These are phyloP conservation scores for Julus scanicus DNA, from an alignment of 2,888 invertebrate genomes.

Conservation along the genomic window DNA sequence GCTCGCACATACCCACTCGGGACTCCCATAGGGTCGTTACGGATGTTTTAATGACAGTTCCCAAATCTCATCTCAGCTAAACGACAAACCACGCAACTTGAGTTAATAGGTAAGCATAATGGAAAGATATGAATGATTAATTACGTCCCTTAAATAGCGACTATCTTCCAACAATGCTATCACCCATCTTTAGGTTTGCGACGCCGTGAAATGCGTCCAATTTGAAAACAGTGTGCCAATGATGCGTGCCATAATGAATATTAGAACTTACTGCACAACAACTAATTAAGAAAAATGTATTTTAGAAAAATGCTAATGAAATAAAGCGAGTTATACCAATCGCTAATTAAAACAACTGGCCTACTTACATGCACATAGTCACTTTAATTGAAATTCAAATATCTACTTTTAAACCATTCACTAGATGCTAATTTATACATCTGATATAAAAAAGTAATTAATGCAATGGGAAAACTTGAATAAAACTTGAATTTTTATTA, in stretches of 20 bases:
- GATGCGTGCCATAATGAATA: not conserved
- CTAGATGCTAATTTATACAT: too few relatives aligned
- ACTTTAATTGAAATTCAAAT: too few relatives aligned
- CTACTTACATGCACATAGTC: too few relatives aligned
- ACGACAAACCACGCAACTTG: conserved; percentile 11
- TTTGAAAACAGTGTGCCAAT: not conserved
- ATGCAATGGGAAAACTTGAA: too few relatives aligned
- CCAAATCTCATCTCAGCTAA: conserved; percentile 19
- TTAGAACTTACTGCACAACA: not conserved
- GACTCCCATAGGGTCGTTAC: conserved; percentile 1
- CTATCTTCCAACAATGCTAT: not conserved
- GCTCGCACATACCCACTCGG: not conserved
- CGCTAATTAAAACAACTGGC: too few relatives aligned
- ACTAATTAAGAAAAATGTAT: not conserved
- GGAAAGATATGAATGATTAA: conserved; percentile 19
- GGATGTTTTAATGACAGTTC: conserved; percentile 11
- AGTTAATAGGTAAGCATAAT: conserved; percentile 19
- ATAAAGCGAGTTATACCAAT: not conserved
- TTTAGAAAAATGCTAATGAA: not conserved
- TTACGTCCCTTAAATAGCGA: not conserved
- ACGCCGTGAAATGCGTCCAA: not conserved
- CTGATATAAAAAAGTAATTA: too few relatives aligned
- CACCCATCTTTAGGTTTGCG: not conserved
- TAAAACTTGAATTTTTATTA: too few relatives aligned
- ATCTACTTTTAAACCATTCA: too few relatives aligned